These are phyloP conservation scores for Metopolophium dirhodum DNA, from an alignment of 1,140 invertebrate species.

Conservation along the genomic window DNA sequence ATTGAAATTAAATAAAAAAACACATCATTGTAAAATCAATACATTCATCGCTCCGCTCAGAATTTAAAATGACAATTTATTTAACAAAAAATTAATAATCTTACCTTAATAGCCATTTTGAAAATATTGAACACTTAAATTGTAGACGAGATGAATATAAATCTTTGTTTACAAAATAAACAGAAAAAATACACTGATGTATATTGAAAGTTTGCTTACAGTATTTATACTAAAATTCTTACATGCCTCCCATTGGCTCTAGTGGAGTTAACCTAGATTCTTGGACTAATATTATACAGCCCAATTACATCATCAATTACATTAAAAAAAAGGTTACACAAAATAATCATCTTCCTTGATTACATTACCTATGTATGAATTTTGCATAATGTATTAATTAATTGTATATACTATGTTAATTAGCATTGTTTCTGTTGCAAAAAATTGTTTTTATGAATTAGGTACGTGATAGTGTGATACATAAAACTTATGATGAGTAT, in stretches of 20 bases:
- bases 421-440: background rate
- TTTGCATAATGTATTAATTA: background rate
- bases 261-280: background rate
- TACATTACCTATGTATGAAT: background rate
- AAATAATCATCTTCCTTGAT: background rate
- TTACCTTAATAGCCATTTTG: conserved; percentile 15
- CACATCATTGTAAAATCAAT: too few species aligned
- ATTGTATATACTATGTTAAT: background rate
- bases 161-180: background rate
- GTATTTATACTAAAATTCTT: background rate
- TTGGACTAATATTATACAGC: background rate
- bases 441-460: background rate
- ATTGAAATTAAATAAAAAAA: too few species aligned
- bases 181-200: conserved; percentile 15
- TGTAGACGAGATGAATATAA: background rate
- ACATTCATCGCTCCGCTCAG: too few species aligned
- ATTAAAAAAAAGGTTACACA: background rate
- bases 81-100: background rate
- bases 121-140: background rate
- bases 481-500: background rate
- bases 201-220: background rate
- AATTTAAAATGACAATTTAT: background rate
- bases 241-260: background rate
- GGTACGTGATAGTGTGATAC: background rate
- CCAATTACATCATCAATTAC: background rate